Base-by-base conservation (phyloP, 1,140 invertebrate genomes). In the Bombus pascuorum region DNA sequence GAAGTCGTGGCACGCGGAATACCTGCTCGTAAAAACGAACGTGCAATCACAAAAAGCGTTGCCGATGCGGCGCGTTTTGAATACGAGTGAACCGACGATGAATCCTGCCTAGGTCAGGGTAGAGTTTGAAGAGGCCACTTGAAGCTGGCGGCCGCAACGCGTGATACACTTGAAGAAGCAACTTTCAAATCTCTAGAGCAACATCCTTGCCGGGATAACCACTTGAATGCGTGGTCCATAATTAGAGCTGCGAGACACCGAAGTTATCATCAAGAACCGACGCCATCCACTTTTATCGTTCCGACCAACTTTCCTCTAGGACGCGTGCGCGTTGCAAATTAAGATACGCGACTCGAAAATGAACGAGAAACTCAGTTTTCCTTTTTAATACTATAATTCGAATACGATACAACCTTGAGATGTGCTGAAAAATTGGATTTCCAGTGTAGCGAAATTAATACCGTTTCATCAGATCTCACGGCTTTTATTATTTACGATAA, bases 151-250 rank as follows among this genome's bases (percentile, higher is more conserved):
- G 22, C 22, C 42, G 70, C 73, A 74, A 66, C 75, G 74, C 65
- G 74, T 42, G 76, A 76, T 78, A 78, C 87, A 81, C 44, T 88
- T 44, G 78, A 86, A 75, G 76, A 87, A 77, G 42, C 53, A 88
- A 88, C 70, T 86, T 75, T 57, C 74, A 44, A 47, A 57, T 88
- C 62, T 59, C 79, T 68, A 39, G 76, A 88, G 73, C 84, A 66
- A n/a, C 53, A 73, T 66, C 77, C 74, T 62, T 39, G 32, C 82
- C 47, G 32, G 22, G 65, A n/a, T 75, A 34, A 25, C 47, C 39
- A 85, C 84, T 85, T 75, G 44, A 85, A 75, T 75, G 44, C 37
- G 32, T 39, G 84, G 59, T 15, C 78, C 79, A 75, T 85, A 85
- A 85, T 85, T 85, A 85, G 81, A 79, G 71, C 62, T 28, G 47